Conservation (phyloP, 2,888 invertebrate genomes). For the Amphipyra tragopoginis region DNA sequence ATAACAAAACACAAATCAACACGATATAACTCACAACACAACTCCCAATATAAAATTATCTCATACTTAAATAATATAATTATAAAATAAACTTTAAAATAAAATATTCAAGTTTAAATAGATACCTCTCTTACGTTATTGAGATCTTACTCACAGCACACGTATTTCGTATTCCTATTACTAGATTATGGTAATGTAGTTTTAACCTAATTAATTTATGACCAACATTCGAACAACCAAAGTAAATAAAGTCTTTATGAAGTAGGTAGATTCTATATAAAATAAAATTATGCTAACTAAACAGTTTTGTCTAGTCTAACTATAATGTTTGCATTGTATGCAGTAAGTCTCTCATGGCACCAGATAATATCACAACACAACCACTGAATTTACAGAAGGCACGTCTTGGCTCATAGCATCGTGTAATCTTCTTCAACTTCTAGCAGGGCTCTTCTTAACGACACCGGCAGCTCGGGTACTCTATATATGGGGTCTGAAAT, state of each 20-base stretch:
- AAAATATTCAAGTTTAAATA: conserved; percentile 50
- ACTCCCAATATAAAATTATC: conserved; percentile 42
- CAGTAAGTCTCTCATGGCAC: conserved; percentile 70
- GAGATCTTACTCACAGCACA: conserved; percentile 87
- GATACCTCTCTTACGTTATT: conserved; percentile 64
- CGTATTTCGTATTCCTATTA: conserved; percentile 60
- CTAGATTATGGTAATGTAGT: conserved; percentile 42
- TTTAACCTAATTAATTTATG: conserved; percentile 34
- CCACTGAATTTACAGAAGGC: conserved; percentile 41
- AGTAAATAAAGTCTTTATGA: conserved; percentile 57
- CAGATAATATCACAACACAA: conserved; percentile 67
- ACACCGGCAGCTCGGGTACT: conserved; percentile 78
- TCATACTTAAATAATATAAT: conserved; percentile 27
- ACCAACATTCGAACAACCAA: conserved; percentile 57
- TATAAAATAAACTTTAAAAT: conserved; percentile 28
- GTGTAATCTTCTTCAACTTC: conserved; percentile 74
- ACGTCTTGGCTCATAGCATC: conserved; percentile 61
- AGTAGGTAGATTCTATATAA: conserved; percentile 49
- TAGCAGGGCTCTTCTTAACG: conserved; percentile 75
- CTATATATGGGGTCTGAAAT: conserved; percentile 81
- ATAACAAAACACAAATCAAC: conserved; percentile 47
- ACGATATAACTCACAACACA: conserved; percentile 48
- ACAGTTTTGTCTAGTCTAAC: conserved; percentile 37
- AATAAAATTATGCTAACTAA: conserved; percentile 43
- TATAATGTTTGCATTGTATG: conserved; percentile 49